A percentile compares a stretch with the other conserved stretches of the same genome.
Conservation (phyloP, 1,140 invertebrate species). For the Dendroctonus valens region DNA sequence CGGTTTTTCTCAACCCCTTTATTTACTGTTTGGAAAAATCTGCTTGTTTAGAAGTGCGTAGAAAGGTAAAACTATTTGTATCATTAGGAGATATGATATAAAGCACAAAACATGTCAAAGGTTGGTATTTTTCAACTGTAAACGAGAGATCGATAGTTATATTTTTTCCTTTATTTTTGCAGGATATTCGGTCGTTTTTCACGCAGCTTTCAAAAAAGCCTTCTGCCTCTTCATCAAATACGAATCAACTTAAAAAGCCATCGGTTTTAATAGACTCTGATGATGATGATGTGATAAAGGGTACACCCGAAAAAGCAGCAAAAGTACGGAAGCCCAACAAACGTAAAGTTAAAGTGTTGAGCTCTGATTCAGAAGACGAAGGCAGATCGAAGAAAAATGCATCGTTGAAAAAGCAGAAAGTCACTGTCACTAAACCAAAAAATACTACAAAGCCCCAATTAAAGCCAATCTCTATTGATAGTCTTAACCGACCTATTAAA, state of each 20-base stretch:
- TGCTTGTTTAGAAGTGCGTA: background rate
- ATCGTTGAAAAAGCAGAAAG: conserved; percentile 21
- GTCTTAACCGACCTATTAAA: conserved; percentile 45
- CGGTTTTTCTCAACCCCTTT: background rate
- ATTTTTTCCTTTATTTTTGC: conserved; percentile 32
- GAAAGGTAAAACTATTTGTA: background rate
- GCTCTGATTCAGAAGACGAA: conserved; percentile 52
- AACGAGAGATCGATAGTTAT: background rate
- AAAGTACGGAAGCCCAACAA: conserved; percentile 33
- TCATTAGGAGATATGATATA: too few species aligned
- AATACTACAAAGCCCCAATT: conserved; percentile 23
- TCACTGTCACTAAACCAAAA: conserved; percentile 12
- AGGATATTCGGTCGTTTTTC: conserved; percentile 58
- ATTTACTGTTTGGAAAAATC: background rate
- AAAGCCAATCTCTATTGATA: conserved; percentile 42
- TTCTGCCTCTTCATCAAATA: conserved; percentile 1
- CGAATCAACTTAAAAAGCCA: conserved; percentile 17
- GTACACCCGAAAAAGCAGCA: conserved; percentile 38
- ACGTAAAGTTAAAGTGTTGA: conserved; percentile 38
- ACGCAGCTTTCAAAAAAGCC: conserved; percentile 42
- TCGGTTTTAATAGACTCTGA: conserved; percentile 35
- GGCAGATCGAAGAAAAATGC: conserved; percentile 2
- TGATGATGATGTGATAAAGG: conserved; percentile 44
- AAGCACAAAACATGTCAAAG: conserved; percentile 7
- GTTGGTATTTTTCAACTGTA: background rate